These are phyloP conservation scores for Pangasius krempfi DNA, from an alignment of 2,797 vertebrate species.

Conservation along the genomic window DNA sequence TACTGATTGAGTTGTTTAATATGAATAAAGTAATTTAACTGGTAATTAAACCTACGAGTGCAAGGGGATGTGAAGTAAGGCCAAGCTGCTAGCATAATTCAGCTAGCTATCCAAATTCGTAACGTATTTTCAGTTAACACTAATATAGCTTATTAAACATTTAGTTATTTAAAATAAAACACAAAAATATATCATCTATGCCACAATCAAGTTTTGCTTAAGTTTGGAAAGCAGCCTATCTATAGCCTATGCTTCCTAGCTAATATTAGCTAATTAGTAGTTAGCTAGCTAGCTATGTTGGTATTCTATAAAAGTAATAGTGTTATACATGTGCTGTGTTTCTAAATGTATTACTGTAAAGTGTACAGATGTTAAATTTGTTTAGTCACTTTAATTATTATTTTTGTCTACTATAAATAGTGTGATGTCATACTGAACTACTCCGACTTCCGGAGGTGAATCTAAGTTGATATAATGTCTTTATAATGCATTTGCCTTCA, in stretches of 20 bases:
- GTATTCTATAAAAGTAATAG: not conserved
- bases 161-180: not conserved
- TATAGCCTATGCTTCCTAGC: not conserved
- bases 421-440: not conserved
- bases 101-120: not conserved
- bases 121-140: not conserved
- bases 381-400: not conserved
- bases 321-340: not conserved
- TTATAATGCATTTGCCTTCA: not conserved
- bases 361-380: not conserved
- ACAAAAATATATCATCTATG: not conserved
- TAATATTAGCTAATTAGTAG: not conserved
- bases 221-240: not conserved
- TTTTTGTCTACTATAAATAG: not conserved
- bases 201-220: not conserved
- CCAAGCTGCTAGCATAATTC: not conserved
- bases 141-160: not conserved
- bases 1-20: conserved; percentile 15
- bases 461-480: not conserved
- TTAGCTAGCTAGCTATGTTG: not conserved
- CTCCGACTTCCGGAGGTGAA: not conserved
- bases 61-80: not conserved
- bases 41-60: not conserved
- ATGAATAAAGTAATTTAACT: conserved; percentile 10
- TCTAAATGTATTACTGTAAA: not conserved